Evolutionary conservation across 2,888 invertebrate genomes (phyloP), one percentile per base, ranked within the genome.

Genomic region (Crematogaster levior): DNA sequence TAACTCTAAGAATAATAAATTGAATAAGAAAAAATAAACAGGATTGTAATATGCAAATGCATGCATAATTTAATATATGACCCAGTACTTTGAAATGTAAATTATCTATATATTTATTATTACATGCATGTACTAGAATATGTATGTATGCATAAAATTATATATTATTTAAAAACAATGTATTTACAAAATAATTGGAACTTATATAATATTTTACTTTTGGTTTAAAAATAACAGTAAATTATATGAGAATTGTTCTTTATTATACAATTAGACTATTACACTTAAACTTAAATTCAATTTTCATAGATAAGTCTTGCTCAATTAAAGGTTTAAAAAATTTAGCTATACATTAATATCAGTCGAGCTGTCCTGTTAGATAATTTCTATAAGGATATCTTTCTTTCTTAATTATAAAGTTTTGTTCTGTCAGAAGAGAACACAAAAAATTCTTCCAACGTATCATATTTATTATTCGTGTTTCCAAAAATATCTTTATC

Each of bases 1-100:
- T 37, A 53, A 24, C 5, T 10, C 3, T 24, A 72, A 24, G 72
- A 40, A 27, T 70, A 15, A 68, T 56, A 72, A 56, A 56, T 56
- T 40, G 3, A 56, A 24, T 24, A 15, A 40, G 12, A 68, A 51
- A 48, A 21, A 68, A 4, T 34, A 27, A 66, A 30, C 6, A 34
- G n/a, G 40, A 56, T 53, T 37, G 12, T n/a, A 43, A 56, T 24
- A 56, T 56, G 37, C 24, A 56, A 68, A 40, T 70, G 18, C 2
- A 70, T 4, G 12, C 34, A 24, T 51, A 48, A 66, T 51, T 66
- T 68, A 34, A 37, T 12, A 43, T 24, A 70, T 27, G 7, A 48
- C n/a, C 18, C 21, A n/a, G 18, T 24, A 10, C 5, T 37, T 70
- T 56, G 27, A 37, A 70, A 56, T 70, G 18, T 53, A 70, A 53